A percentile compares a stretch with the other conserved stretches of the same genome.
Evolutionary conservation across 1,140 invertebrate species (phyloP).

Genomic region (Drosophila trapezifrons): DNA sequence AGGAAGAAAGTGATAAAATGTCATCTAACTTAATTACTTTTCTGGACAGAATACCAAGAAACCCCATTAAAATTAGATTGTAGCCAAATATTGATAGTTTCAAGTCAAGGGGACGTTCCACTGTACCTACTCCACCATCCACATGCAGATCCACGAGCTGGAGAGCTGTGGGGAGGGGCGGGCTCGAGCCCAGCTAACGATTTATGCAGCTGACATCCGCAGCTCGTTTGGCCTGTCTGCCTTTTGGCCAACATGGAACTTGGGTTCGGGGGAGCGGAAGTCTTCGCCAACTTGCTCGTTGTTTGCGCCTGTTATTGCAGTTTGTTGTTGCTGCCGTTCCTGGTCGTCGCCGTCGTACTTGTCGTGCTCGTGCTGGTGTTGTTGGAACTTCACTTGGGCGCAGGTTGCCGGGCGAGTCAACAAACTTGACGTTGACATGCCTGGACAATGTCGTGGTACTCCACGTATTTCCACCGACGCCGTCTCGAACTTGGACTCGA

Average conservation of each 20-base stretch:
- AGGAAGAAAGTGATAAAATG: neutral
- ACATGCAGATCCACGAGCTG: conserved; percentile 24
- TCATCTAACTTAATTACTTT: neutral
- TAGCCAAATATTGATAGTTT: neutral
- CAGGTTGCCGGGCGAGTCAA: conserved; percentile 74
- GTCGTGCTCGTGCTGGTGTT: neutral
- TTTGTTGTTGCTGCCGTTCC: conserved; percentile 31
- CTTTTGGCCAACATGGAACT: conserved; percentile 38
- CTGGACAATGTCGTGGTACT: conserved; percentile 50
- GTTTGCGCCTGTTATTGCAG: conserved; percentile 45
- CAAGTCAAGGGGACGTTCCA: neutral
- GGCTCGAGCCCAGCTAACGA: conserved; percentile 50
- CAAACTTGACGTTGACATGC: conserved; percentile 75
- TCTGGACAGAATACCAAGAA: too few relatives aligned
- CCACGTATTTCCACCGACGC: conserved; percentile 29
- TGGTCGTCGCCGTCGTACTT: conserved; percentile 19
- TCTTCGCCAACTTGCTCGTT: conserved; percentile 55
- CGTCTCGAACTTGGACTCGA: conserved; percentile 23
- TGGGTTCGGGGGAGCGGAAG: conserved; percentile 59
- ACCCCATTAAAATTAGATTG: too few relatives aligned
- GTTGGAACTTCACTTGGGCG: conserved; percentile 64
- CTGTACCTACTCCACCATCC: conserved; percentile 9
- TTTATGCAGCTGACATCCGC: conserved; percentile 81
- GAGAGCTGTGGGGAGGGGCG: conserved; percentile 16
- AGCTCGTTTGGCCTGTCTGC: conserved; percentile 64